Evolutionary conservation across 2,113 vertebrate genomes (phyloP).

Genomic region (Malurus melanocephalus): DNA sequence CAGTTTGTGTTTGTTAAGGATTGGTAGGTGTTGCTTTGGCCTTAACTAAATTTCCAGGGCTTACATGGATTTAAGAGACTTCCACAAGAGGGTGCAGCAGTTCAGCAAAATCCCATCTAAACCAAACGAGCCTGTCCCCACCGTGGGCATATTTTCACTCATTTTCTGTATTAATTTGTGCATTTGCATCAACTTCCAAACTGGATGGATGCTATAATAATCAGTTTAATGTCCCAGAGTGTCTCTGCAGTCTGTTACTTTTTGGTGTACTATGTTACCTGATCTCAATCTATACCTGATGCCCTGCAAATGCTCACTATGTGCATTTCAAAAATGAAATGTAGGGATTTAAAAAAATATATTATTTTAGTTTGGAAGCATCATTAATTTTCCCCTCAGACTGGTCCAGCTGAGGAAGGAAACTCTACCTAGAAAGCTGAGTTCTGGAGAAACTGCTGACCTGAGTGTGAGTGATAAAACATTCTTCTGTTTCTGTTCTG

Average conservation of each 20-base stretch:
- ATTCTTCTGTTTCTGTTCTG: background rate
- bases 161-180: background rate
- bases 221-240: background rate
- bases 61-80: background rate
- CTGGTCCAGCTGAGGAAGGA: background rate
- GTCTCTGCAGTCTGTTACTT: background rate
- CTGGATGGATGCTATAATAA: background rate
- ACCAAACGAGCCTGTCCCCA: rapidly evolving
- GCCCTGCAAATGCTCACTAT: background rate
- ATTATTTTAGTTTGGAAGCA: background rate
- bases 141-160: rapidly evolving
- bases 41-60: background rate
- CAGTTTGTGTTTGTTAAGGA: background rate
- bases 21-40: background rate
- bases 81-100: slow-evolving; percentile 43
- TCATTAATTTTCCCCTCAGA: background rate
- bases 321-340: background rate
- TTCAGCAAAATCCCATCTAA: background rate
- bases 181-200: background rate
- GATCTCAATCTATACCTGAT: background rate
- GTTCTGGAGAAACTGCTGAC: background rate
- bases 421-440: background rate
- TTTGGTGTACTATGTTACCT: background rate
- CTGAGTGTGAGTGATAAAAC: background rate
- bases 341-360: rapidly evolving